Conservation (phyloP, 2,888 invertebrate genomes). For the Drosophila rellima region DNA sequence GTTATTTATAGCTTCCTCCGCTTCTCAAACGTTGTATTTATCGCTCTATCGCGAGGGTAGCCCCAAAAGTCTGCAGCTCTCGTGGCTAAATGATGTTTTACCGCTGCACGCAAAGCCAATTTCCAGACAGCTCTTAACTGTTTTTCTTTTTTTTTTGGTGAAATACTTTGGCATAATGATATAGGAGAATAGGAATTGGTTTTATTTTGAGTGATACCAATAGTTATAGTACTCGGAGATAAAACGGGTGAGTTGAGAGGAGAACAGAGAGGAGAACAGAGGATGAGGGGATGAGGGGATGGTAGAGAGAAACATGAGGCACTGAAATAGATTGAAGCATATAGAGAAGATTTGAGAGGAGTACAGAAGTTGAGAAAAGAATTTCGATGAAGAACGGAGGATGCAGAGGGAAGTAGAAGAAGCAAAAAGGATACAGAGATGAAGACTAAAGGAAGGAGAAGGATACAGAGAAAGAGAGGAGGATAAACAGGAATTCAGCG, state of each 20-base stretch:
- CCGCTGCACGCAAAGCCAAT: conserved; percentile 66
- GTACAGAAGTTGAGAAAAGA: too few relatives aligned
- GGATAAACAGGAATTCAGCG: not conserved
- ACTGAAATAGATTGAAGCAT: too few relatives aligned
- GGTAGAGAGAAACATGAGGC: too few relatives aligned
- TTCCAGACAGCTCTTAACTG: conserved; percentile 45
- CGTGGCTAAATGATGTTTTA: conserved; percentile 62
- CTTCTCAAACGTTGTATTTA: conserved; percentile 55
- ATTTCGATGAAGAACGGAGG: not conserved
- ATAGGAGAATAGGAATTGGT: conserved; percentile 5
- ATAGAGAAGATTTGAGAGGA: not conserved
- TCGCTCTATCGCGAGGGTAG: conserved; percentile 29
- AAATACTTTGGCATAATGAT: conserved; percentile 45
- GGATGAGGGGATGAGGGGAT: too few relatives aligned
- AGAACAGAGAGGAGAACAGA: not conserved
- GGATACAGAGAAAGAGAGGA: not conserved
- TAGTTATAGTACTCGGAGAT: not conserved
- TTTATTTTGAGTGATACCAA: not conserved
- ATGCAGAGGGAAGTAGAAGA: not conserved
- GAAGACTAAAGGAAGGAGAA: not conserved
- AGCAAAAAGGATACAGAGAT: not conserved
- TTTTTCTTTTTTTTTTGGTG: conserved; percentile 30
- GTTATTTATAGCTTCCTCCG: conserved; percentile 80
- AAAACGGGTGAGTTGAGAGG: too few relatives aligned
- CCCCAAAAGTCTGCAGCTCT: conserved; percentile 11